Percentiles rank a stretch among this genome's conserved stretches.
phyloP scores from a whole-genome alignment of 2,797 vertebrate species.

The Halcyon smyrnensis region DNA sequence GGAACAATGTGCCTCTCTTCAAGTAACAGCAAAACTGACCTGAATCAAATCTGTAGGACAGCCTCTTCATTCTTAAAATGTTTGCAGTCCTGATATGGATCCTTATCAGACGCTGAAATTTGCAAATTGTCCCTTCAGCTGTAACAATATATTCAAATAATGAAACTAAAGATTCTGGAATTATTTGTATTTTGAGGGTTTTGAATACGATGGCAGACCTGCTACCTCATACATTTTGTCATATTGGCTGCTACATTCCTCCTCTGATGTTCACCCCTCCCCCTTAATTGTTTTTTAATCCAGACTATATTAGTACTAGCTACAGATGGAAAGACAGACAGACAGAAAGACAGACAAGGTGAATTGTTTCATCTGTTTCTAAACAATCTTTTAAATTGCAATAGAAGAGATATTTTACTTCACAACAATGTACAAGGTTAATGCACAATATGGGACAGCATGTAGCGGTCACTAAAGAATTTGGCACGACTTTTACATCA shows the following conservation, averaged over 20 bases:
- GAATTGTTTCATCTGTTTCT: neutral
- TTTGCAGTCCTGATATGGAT: neutral
- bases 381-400: neutral
- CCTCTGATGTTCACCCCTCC: neutral
- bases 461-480: neutral
- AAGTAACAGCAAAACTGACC: neutral
- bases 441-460: neutral
- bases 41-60: neutral
- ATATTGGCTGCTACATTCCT: neutral
- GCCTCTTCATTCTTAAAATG: neutral
- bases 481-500: neutral
- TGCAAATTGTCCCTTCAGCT: neutral
- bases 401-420: neutral
- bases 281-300: fast-evolving
- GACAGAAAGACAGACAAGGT: no score
- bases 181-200: neutral
- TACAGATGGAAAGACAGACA: neutral
- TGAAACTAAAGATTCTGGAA: neutral
- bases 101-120: neutral
- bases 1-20: neutral
- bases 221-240: neutral
- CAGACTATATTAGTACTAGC: neutral
- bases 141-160: neutral
- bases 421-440: neutral
- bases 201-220: neutral